These are phyloP conservation scores for Potamarius usumacintae DNA, from an alignment of 2,113 vertebrate species.

Conservation along the genomic window DNA sequence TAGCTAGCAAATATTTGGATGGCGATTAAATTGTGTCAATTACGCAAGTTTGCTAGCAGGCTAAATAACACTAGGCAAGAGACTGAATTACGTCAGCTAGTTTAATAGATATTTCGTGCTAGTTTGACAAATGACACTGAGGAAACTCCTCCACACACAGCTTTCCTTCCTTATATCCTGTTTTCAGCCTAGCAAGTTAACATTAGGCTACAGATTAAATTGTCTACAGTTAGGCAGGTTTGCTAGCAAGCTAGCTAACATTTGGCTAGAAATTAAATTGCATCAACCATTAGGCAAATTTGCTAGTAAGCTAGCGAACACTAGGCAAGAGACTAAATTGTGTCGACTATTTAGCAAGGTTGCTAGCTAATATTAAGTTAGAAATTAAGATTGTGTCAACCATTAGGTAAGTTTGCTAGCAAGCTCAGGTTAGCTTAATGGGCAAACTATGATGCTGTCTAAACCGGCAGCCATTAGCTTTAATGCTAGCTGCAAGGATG, in stretches of 20 bases:
- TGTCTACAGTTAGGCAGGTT: too few species aligned
- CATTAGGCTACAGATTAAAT: neutral
- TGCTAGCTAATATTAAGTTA: too few species aligned
- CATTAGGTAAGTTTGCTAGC: neutral
- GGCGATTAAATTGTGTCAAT: too few species aligned
- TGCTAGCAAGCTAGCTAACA: too few species aligned
- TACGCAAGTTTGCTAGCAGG: neutral
- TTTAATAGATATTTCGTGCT: slow-evolving; percentile 25
- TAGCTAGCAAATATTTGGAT: neutral
- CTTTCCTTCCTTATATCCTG: slow-evolving; percentile 53
- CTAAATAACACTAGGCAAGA: neutral
- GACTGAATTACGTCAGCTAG: neutral
- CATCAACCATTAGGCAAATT: neutral
- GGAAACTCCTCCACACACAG: slow-evolving; percentile 39
- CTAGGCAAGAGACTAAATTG: neutral
- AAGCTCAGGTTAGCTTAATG: neutral
- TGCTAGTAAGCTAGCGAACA: neutral
- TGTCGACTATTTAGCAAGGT: too few species aligned
- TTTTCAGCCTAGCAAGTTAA: slow-evolving; percentile 25
- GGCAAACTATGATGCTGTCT: neutral
- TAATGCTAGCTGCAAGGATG: neutral
- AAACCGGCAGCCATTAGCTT: neutral
- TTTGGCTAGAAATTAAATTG: too few species aligned
- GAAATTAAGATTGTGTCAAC: too few species aligned
- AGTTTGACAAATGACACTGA: slow-evolving; percentile 28